Evolutionary conservation across 2,113 vertebrate genomes (phyloP), one percentile per base, ranked within the genome.

Genomic region (Rhinolophus ferrumequinum): DNA sequence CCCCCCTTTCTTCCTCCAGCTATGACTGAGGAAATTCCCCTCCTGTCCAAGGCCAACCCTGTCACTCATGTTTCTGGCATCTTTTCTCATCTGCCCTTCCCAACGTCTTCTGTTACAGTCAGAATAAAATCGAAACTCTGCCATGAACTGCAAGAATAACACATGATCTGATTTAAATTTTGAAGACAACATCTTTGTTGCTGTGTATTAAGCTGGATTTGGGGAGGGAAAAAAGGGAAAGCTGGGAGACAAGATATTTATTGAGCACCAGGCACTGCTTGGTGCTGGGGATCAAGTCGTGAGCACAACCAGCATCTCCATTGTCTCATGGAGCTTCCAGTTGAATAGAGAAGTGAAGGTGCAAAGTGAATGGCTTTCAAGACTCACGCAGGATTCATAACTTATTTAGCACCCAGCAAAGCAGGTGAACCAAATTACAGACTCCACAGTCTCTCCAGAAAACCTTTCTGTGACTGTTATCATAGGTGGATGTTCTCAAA

Each of bases 71-170:
- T 6, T 94, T 94, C 80, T 87, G 66, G 76, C 16, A 54, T 72
- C 50, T 60, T 72, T 21, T 54, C 73, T 92, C 33, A 24, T 5
- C 11, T 64, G 22, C 10, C 75, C 89, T 84, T 89, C 30, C 10
- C 19, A 60, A 70, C 66, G 41, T 62, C 21, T 69, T 83, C 22
- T 62, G 47, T 58, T 66, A 50, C 10, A 30, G 6, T 91, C 67
- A 81, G 8, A 88, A 85, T 60, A 88, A 88, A 91, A 72, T 72
- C 22, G 76, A 88, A 82, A 85, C 16, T 88, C 44, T 47, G 58
- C 54, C 6, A 8, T 76, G 22, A 16, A 21, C n/a, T 79, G 80
- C 19, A 67, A 90, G 38, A 19, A 66, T 79, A 93, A 69, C 33
- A 50, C 28, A 35, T 33, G 3, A 62, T 73, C 28, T 47, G 47